Percentiles rank a stretch among this genome's conserved stretches.
Evolutionary conservation across 2,888 invertebrate species (phyloP).

Genomic region (Drosophila greeni): DNA sequence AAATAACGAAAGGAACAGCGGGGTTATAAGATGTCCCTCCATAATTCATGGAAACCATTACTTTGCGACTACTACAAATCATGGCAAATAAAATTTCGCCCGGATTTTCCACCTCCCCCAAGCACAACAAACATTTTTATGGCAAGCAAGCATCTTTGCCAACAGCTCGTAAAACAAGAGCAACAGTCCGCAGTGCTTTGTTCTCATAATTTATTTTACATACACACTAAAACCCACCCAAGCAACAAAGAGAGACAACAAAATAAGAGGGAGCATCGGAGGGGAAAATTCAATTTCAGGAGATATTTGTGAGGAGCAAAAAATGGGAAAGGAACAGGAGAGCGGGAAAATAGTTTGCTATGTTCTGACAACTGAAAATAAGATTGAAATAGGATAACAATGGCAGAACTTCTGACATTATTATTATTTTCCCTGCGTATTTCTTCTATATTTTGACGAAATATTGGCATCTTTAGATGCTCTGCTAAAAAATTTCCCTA

Average conservation of each 20-base stretch:
- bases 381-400: constrained; percentile 1
- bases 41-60: constrained; percentile 37
- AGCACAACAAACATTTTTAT: constrained; percentile 24
- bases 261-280: constrained; percentile 16
- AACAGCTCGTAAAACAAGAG: constrained; percentile 39
- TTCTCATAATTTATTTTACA: constrained; percentile 52
- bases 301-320: constrained; percentile 9
- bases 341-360: not conserved
- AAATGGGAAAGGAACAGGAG: not conserved
- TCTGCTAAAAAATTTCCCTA: not conserved
- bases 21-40: constrained; percentile 19
- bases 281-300: constrained; percentile 33
- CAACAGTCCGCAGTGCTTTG: constrained; percentile 38
- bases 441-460: not conserved
- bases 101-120: not conserved
- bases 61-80: constrained; percentile 35
- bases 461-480: not conserved
- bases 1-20: constrained; percentile 16
- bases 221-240: constrained; percentile 29
- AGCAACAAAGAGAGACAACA: constrained; percentile 15
- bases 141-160: constrained; percentile 34
- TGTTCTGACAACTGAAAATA: constrained; percentile 4
- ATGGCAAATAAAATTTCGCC: constrained; percentile 27
- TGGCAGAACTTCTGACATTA: not conserved
- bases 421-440: not conserved